These are phyloP conservation scores for Mythimna impura DNA, from an alignment of 2,888 invertebrate genomes.

Conservation along the genomic window DNA sequence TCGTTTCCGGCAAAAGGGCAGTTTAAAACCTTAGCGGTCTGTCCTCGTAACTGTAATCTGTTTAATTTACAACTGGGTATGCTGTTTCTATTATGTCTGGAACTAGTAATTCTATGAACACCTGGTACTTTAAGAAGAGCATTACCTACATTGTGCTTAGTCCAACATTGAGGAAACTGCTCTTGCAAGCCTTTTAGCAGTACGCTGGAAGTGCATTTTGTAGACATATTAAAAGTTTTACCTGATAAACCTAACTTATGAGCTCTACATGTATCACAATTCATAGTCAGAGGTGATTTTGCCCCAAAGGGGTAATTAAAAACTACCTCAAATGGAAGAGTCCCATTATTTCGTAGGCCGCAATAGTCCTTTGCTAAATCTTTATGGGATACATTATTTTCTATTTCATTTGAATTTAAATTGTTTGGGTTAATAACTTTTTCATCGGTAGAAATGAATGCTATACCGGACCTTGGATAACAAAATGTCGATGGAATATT, in stretches of 20 bases:
- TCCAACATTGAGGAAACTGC: conserved; percentile 10
- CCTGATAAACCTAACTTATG: conserved; percentile 33
- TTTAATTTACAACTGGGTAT: neutral
- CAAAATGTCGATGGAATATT: conserved; percentile 35
- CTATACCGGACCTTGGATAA: conserved; percentile 10
- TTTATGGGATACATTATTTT: neutral
- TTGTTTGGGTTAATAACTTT: conserved; percentile 1
- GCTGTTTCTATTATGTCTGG: neutral
- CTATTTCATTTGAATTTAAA: neutral
- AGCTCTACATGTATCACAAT: conserved; percentile 7
- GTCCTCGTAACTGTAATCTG: neutral
- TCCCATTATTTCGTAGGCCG: conserved; percentile 22
- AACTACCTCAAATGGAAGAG: conserved; percentile 14
- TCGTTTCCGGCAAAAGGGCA: neutral
- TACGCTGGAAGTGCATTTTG: conserved; percentile 13
- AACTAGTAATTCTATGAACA: conserved; percentile 3
- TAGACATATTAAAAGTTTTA: conserved; percentile 28
- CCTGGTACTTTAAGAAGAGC: neutral
- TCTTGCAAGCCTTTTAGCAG: conserved; percentile 9
- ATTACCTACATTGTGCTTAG: neutral
- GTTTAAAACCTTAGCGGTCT: neutral
- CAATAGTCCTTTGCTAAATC: neutral
- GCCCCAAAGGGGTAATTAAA: conserved; percentile 5
- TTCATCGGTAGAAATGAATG: conserved; percentile 3
- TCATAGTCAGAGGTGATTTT: conserved; percentile 20